Percentiles rank a stretch among this genome's conserved stretches.
Conservation (phyloP, 1,140 invertebrate genomes). For the Cherax destructor region DNA sequence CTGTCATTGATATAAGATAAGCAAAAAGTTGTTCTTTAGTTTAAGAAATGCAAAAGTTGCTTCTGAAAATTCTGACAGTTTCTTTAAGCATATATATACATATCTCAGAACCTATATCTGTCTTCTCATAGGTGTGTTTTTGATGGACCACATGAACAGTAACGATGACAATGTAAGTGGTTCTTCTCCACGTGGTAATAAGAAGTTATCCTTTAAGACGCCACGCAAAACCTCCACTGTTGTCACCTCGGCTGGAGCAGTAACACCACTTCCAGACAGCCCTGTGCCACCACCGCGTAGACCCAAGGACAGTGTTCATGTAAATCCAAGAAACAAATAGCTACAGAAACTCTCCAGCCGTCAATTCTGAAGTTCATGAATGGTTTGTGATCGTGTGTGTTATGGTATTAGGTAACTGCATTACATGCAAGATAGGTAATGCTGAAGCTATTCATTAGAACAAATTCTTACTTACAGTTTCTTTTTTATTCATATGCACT, state of each 20-base stretch:
- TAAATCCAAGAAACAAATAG: constrained; percentile 7
- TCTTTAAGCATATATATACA: neutral
- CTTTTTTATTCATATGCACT: neutral
- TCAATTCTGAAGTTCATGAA: neutral
- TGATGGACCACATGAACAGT: constrained; percentile 54
- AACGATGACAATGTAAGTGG: constrained; percentile 22
- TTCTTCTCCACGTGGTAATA: constrained; percentile 77
- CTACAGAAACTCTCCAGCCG: neutral
- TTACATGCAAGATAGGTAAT: neutral
- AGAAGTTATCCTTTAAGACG: constrained; percentile 77
- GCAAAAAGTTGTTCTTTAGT: neutral
- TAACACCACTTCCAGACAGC: constrained; percentile 50
- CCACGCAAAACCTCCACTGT: constrained; percentile 54
- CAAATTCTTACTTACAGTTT: neutral
- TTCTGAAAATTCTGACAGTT: neutral
- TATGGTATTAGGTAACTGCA: neutral
- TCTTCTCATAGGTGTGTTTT: constrained; percentile 37
- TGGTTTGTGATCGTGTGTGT: neutral
- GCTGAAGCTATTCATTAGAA: neutral
- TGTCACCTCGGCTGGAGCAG: constrained; percentile 5
- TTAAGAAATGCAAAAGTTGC: neutral
- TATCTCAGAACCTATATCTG: neutral
- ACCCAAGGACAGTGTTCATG: constrained; percentile 43
- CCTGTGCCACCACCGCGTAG: constrained; percentile 58
- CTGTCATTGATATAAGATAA: neutral